These are phyloP conservation scores for Balaeniceps rex DNA, from an alignment of 2,113 vertebrate genomes.

Conservation along the genomic window DNA sequence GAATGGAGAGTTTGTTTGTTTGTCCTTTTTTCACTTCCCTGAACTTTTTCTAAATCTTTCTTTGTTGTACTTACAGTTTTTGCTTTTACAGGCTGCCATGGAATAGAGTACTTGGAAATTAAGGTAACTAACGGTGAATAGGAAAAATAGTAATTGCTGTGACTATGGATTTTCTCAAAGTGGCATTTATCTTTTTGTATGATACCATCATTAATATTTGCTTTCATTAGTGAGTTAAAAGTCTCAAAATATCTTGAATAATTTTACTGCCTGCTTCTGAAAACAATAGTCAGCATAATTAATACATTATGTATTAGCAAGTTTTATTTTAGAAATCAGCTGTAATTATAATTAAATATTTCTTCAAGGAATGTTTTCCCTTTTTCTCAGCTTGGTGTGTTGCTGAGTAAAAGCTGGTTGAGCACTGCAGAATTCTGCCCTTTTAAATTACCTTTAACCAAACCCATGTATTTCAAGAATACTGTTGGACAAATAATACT, in stretches of 20 bases:
- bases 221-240: not conserved
- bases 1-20: not conserved
- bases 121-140: not conserved
- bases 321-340: not conserved
- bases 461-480: not conserved
- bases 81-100: not conserved
- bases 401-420: not conserved
- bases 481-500: not conserved
- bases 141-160: not conserved
- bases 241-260: not conserved
- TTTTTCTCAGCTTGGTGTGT: not conserved
- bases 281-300: not conserved
- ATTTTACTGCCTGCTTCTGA: not conserved
- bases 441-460: not conserved
- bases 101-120: not conserved
- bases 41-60: not conserved
- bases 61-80: not conserved
- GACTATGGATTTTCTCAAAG: not conserved
- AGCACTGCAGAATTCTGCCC: not conserved
- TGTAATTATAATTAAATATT: not conserved
- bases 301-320: not conserved
- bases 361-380: not conserved
- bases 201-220: not conserved
- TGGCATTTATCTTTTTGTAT: not conserved
- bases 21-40: not conserved